A percentile compares a stretch with the other conserved stretches of the same genome.
These are phyloP conservation scores for Arbacia lixula DNA, from an alignment of 53 echinoderm and acorn worm species.

Conservation along the genomic window DNA sequence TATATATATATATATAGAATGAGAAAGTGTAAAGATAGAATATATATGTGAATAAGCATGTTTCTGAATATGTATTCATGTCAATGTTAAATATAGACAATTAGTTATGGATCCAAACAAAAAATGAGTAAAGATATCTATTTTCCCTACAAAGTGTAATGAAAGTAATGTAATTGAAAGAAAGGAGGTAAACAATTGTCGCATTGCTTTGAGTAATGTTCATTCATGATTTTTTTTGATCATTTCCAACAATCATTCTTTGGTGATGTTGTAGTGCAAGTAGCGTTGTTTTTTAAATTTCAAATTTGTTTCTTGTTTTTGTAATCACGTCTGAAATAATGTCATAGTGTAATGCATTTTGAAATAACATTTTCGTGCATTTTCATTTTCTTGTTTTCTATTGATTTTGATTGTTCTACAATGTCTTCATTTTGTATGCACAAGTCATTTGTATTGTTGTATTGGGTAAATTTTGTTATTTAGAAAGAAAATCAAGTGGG, in stretches of 20 bases:
- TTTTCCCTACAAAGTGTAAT: constrained; percentile 43
- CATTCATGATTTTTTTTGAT: background rate
- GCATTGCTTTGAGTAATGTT: background rate
- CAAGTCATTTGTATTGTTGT: background rate
- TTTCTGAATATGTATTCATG: constrained; percentile 44
- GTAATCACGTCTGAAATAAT: constrained; percentile 21
- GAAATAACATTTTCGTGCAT: background rate
- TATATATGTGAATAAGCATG: constrained; percentile 41
- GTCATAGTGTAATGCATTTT: background rate
- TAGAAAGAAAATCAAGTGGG: background rate
- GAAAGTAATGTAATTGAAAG: constrained; percentile 13
- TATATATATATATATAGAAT: constrained; percentile 17
- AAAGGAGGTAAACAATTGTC: too few species aligned
- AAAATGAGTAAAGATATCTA: background rate
- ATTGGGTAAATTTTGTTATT: background rate
- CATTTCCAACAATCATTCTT: background rate
- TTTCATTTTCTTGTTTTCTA: background rate
- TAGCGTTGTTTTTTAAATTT: background rate
- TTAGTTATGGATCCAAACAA: constrained; percentile 12
- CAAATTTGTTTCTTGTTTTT: background rate
- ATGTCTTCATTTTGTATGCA: background rate
- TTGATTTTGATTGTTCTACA: background rate
- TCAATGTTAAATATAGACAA: constrained; percentile 31
- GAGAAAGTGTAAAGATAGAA: constrained; percentile 6
- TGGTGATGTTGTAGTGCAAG: background rate